Percentiles rank a stretch among this genome's conserved stretches.
phyloP scores from a whole-genome alignment of 2,797 vertebrate species.

The Myotis pilosus region DNA sequence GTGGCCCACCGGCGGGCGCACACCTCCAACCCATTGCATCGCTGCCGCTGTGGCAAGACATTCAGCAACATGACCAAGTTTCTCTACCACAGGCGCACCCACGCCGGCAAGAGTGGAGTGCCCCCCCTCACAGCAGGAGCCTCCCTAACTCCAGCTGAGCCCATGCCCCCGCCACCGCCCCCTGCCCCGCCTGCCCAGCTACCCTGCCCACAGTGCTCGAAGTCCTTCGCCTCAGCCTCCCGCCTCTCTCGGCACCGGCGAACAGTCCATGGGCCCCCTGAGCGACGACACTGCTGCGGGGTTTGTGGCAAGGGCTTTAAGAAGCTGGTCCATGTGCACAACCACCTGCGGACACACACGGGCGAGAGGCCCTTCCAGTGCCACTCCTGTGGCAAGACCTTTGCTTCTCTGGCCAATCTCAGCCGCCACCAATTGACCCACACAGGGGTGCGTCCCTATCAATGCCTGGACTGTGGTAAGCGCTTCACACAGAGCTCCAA shows the following conservation, averaged over 20 bases:
- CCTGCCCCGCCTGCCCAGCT: not conserved
- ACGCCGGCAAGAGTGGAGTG: conserved; percentile 81
- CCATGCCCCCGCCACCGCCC: rapidly evolving
- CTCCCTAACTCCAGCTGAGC: not conserved
- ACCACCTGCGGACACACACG: conserved; percentile 93
- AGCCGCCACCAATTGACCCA: conserved; percentile 93
- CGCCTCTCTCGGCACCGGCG: conserved; percentile 89
- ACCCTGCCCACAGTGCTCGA: conserved; percentile 87
- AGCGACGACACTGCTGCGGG: conserved; percentile 90
- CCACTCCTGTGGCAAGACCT: conserved; percentile 91
- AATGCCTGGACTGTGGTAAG: conserved; percentile 90
- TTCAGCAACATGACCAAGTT: conserved; percentile 97
- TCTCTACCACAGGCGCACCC: conserved; percentile 93
- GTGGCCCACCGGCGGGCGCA: conserved; percentile 93
- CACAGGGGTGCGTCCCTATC: conserved; percentile 90
- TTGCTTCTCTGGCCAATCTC: conserved; percentile 91
- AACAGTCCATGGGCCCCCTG: conserved; percentile 83
- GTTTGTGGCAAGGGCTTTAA: conserved; percentile 92
- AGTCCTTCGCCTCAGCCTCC: conserved; percentile 87
- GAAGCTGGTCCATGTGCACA: conserved; percentile 90
- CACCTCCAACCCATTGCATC: conserved; percentile 91
- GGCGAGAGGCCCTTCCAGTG: conserved; percentile 94
- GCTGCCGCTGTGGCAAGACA: conserved; percentile 92
- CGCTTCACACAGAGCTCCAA: conserved; percentile 94
- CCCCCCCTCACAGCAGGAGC: not conserved